Evolutionary conservation across 2,888 invertebrate species (phyloP), one percentile per base, ranked within the genome.

Genomic region (Drosophila peninsularis): DNA sequence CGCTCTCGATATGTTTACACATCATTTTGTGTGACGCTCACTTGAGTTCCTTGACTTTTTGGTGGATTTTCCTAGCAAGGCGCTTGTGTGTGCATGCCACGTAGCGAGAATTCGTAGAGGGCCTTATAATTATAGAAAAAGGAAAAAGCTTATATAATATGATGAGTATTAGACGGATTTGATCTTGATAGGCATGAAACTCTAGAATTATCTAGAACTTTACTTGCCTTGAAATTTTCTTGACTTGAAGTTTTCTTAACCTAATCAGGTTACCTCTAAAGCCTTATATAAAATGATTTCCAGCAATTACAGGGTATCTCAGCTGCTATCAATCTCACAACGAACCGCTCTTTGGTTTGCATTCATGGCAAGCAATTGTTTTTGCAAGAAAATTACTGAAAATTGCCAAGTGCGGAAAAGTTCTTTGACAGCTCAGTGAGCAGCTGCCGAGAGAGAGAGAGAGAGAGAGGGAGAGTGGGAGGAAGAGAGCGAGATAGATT

Each of bases 11-110:
- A 69, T 82, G 82, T 82, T 82, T 82, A 80, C 82, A 82, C 83
- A 79, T 78, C 58, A 71, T 84, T 75, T 82, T 75, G 63, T 73
- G 63, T 64, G 71, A 70, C 75, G 76, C 75, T 78, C 62, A 78
- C 65, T 75, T 62, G 81, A 90, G 88, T 90, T 88, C 90, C 82
- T 88, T 88, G 90, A 88, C 88, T 90, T 89, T 75, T 74, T 61
- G 70, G 52, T 63, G 53, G 66, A 66, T 62, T 61, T 62, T 69
- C 57, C 60, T 30, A 9, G 61, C 57, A 39, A 41, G 44, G 54
- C 45, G 58, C 19, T 49, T 57, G 41, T 56, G 70, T 24, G 49
- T 27, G 37, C 41, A 39, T 65, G 37, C 65, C 61, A 9, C 52
- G 44, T 30, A 6, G 6, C 1, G 7, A n/a, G 2, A 0, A 13